A percentile compares a stretch with the other conserved stretches of the same genome.
phyloP scores from a whole-genome alignment of 2,888 invertebrate genomes.

The Pardosa pseudoannulata region DNA sequence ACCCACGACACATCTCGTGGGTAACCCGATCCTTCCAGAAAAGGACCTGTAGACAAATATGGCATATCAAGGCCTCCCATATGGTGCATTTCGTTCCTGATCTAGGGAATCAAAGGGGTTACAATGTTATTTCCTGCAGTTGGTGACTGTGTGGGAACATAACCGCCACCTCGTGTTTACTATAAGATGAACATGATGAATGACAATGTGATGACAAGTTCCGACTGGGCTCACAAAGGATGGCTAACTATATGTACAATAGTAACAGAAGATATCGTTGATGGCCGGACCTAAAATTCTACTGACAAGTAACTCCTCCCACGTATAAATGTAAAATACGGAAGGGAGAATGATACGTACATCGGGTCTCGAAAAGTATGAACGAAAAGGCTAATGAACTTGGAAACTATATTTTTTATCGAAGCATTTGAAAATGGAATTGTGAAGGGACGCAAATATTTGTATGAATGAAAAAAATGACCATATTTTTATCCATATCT shows the following conservation, averaged over 20 bases:
- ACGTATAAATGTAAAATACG: too few species aligned
- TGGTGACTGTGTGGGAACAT: constrained; percentile 2
- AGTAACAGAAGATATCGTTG: neutral
- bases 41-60: neutral
- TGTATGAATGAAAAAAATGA: too few species aligned
- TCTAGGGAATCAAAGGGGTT: constrained; percentile 5
- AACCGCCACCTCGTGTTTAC: neutral
- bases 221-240: neutral
- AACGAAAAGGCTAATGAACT: too few species aligned
- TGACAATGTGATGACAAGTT: constrained; percentile 6
- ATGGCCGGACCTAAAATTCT: neutral
- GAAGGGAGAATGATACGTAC: too few species aligned
- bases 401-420: too few species aligned
- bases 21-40: constrained; percentile 5
- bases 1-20: neutral
- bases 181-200: constrained; percentile 3
- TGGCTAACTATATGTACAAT: constrained; percentile 1
- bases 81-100: neutral
- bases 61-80: neutral
- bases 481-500: too few species aligned
- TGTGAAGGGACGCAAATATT: too few species aligned
- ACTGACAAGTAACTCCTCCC: neutral
- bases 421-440: too few species aligned
- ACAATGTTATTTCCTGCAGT: constrained; percentile 10
- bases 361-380: too few species aligned